phyloP scores from a whole-genome alignment of 1,140 invertebrate genomes.

The Philopotamus ludificatus region DNA sequence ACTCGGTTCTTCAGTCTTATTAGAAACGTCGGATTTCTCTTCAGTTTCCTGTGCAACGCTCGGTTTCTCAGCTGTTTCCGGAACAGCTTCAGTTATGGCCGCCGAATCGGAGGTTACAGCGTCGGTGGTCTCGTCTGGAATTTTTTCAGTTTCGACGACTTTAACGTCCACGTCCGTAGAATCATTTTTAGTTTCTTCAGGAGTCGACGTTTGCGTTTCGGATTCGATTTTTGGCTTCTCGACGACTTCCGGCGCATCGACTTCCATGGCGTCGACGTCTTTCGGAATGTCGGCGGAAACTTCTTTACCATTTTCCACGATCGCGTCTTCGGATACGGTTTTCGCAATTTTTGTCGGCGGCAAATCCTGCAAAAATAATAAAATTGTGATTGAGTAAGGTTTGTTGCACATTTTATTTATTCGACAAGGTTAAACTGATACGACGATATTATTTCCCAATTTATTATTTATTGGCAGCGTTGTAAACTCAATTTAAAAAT shows the following conservation, averaged over 20 bases:
- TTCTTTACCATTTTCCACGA: constrained; percentile 10
- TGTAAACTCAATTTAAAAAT: too few relatives aligned
- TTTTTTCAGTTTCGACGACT: not conserved
- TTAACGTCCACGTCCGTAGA: constrained; percentile 1
- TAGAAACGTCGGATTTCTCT: constrained; percentile 15
- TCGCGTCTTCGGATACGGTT: constrained; percentile 6
- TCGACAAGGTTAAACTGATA: too few relatives aligned
- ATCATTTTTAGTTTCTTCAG: not conserved
- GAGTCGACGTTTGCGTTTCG: too few relatives aligned
- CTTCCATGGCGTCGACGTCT: constrained; percentile 14
- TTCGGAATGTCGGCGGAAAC: not conserved
- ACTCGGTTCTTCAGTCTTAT: constrained; percentile 32
- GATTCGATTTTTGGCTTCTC: constrained; percentile 1
- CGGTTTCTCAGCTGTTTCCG: not conserved
- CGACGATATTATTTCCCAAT: too few relatives aligned
- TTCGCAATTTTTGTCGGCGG: constrained; percentile 36
- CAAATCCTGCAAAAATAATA: constrained; percentile 26
- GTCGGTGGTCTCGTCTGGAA: not conserved
- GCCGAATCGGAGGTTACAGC: not conserved
- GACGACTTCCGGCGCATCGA: constrained; percentile 7
- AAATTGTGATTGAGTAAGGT: too few relatives aligned
- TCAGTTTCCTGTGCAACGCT: constrained; percentile 5
- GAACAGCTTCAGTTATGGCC: constrained; percentile 3
- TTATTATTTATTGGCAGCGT: too few relatives aligned
- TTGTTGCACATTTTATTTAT: too few relatives aligned